Percentiles rank a stretch among this genome's conserved stretches.
Evolutionary conservation across 1,140 invertebrate species (phyloP).

Genomic region (Thaumatotibia leucotreta): DNA sequence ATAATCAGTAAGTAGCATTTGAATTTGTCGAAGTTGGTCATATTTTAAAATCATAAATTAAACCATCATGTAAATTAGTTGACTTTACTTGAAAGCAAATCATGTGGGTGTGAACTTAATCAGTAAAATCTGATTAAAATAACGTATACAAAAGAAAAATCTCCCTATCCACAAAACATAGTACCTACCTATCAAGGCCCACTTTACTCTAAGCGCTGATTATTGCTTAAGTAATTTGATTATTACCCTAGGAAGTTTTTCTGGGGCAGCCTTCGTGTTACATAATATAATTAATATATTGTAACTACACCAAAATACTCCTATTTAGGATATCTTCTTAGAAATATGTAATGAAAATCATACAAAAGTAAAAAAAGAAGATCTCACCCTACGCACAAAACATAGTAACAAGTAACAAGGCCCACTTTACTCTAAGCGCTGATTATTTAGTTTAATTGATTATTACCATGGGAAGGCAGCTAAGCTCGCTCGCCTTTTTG

Average conservation of each 20-base stretch:
- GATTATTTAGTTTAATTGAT: conserved; percentile 10
- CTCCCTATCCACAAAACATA: neutral
- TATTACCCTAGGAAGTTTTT: conserved; percentile 11
- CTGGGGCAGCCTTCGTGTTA: too few relatives aligned
- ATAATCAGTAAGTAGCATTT: too few relatives aligned
- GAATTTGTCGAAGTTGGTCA: too few relatives aligned
- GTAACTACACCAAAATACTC: too few relatives aligned
- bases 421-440: neutral
- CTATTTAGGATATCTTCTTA: too few relatives aligned
- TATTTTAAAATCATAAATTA: too few relatives aligned
- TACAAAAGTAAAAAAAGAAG: neutral
- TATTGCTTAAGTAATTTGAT: conserved; percentile 3
- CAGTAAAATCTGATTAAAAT: neutral
- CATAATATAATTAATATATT: too few relatives aligned
- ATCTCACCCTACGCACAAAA: neutral
- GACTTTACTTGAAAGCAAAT: too few relatives aligned
- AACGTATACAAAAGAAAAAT: neutral
- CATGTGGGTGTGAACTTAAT: too few relatives aligned
- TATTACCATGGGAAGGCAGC: conserved; percentile 11
- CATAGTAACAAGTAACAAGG: neutral
- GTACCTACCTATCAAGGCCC: neutral
- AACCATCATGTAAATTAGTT: too few relatives aligned
- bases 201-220: neutral
- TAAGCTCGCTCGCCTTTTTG: neutral
- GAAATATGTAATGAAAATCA: too few relatives aligned